Evolutionary conservation across 2,888 invertebrate genomes (phyloP), one percentile per base, ranked within the genome.

Genomic region (Scaptomyza flava): DNA sequence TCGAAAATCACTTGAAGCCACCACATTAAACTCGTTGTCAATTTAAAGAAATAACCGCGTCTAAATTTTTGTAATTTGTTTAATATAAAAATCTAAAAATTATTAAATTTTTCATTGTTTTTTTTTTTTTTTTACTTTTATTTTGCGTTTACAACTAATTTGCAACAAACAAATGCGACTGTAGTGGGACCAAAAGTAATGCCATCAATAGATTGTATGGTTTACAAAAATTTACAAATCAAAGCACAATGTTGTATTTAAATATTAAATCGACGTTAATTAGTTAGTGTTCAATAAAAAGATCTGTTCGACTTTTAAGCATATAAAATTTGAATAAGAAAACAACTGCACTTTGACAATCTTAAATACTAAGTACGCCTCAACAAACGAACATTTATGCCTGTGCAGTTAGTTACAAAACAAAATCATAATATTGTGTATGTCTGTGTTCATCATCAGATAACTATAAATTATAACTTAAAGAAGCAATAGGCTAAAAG

Each of bases 201-300:
- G 50, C 43, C 51, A 76, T 66, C 1, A 17, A 17, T 17, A 17
- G 17, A 17, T 17, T 17, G 17, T 17, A 17, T 17, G 1, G 17
- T 17, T 17, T 17, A 17, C 17, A 80, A 66, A 82, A 83, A 72
- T 69, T 77, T 72, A 86, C 77, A 81, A 81, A 66, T 78, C 77
- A 80, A 86, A 83, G 84, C 81, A 83, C 87, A 83, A 67, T 77
- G 87, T 82, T 87, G 85, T 81, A 82, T 82, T 82, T 83, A 88
- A 88, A 88, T 86, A 88, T 88, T 88, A 86, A 84, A 84, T 73
- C 88, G 82, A 86, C 79, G 79, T 79, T 62, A 75, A 70, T 78
- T 70, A 73, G 67, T 80, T 79, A 83, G 77, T 82, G 78, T 86
- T 78, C 87, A 84, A 77, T 86, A 73, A 72, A 75, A 86, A 80